Base-by-base conservation (phyloP, 2,888 invertebrate genomes). In the Tanypteryx hageni region DNA sequence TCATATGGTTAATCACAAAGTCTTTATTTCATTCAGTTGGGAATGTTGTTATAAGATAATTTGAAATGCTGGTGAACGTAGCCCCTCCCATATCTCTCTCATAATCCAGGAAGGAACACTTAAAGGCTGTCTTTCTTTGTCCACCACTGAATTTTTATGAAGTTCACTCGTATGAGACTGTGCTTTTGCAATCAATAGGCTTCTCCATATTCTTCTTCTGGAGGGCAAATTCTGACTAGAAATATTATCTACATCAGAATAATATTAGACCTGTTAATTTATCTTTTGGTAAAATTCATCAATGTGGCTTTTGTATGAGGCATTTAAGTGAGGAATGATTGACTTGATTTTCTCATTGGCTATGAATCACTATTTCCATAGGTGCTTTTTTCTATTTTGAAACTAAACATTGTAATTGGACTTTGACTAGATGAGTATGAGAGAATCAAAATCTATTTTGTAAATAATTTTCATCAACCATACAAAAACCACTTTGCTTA, bases 1-100 rank as follows among this genome's bases (percentile, higher is more conserved):
- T 89, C 89, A 89, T 64, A 89, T 89, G 89, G 44, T 89, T 64
- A 64, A 89, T 89, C 89, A 89, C 89, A 89, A 89, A 89, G 89
- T 89, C 89, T 89, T 89, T 89, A 89, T 89, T 89, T 89, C 64
- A 89, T 64, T 89, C 89, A 89, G 89, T 89, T 64, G 89, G 89
- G 89, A 89, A 89, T 89, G 89, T 89, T 89, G 64, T 89, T 89
- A 89, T 89, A 89, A 89, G 64, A 64, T 89, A 89, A 89, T 89
- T 89, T 89, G 61, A 89, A 89, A 89, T 89, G 89, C 89, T 89
- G 89, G 89, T 89, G 89, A 89, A 89, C 44, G 44, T 64, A n/a
- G n/a, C 64, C 64, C 64, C 68, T 61, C 89, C 61, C 64, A 64
- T 18, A 64, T 89, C 68, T 89, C 64, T 64, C 89, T 89, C 44